These are phyloP conservation scores for Leptobrachium ailaonicum DNA, from an alignment of 2,113 vertebrate species.

Conservation along the genomic window DNA sequence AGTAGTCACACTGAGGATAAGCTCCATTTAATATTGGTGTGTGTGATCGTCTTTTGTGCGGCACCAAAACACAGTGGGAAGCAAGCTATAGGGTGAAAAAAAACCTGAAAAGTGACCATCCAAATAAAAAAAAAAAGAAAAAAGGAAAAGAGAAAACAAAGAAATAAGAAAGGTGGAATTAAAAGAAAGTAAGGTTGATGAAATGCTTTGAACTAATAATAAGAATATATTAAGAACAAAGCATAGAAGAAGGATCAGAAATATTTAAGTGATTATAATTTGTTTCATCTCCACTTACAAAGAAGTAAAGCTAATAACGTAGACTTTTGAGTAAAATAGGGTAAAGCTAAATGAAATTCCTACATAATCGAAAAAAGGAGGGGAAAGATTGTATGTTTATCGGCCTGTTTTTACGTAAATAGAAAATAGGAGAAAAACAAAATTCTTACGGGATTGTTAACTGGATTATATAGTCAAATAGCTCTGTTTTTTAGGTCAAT, in stretches of 20 bases:
- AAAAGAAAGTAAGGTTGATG: not conserved
- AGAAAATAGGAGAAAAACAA: too few species aligned
- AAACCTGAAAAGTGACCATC: slow-evolving; percentile 20
- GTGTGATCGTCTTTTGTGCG: slow-evolving; percentile 42
- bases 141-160: slow-evolving; percentile 6
- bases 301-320: too few species aligned
- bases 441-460: too few species aligned
- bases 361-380: too few species aligned
- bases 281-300: too few species aligned
- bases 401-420: too few species aligned
- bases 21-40: slow-evolving; percentile 45
- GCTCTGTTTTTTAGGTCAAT: too few species aligned
- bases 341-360: too few species aligned
- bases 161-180: not conserved
- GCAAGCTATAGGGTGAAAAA: slow-evolving; percentile 21
- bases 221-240: not conserved
- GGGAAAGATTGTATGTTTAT: too few species aligned
- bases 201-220: not conserved
- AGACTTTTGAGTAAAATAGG: too few species aligned
- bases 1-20: slow-evolving; percentile 35
- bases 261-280: not conserved
- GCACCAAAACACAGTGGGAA: slow-evolving; percentile 40
- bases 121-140: slow-evolving; percentile 31
- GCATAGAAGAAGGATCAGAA: not conserved
- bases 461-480: too few species aligned